Evolutionary conservation across 1,140 invertebrate species (phyloP).

Genomic region (Reticulitermes speratus): DNA sequence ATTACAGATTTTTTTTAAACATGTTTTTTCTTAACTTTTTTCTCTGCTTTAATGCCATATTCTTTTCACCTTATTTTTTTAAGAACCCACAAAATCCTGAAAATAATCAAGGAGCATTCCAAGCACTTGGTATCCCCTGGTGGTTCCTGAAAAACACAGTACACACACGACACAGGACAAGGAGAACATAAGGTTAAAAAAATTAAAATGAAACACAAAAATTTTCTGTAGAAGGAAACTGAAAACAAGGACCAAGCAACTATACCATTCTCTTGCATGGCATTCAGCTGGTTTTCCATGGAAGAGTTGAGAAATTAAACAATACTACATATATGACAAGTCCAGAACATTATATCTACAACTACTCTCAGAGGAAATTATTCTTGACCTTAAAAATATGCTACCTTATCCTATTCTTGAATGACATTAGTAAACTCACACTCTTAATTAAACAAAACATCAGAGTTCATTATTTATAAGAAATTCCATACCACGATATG

Average conservation of each 20-base stretch:
- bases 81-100: conserved; percentile 8
- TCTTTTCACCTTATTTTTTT: neutral
- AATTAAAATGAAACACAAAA: conserved; percentile 4
- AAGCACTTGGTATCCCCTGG: conserved; percentile 12
- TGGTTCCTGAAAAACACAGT: conserved; percentile 3
- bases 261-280: neutral
- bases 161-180: neutral
- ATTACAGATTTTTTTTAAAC: neutral
- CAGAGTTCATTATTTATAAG: neutral
- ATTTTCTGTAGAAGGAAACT: neutral
- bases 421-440: neutral
- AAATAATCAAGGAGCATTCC: neutral
- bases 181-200: neutral
- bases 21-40: neutral
- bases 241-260: neutral
- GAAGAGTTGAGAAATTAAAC: neutral
- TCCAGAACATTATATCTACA: neutral
- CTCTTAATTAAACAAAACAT: neutral
- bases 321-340: neutral
- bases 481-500: neutral
- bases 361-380: neutral
- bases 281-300: neutral
- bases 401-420: neutral
- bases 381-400: neutral
- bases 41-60: neutral